Evolutionary conservation across 2,797 vertebrate genomes (phyloP), one percentile per base, ranked within the genome.

Genomic region (Tinamus major): DNA sequence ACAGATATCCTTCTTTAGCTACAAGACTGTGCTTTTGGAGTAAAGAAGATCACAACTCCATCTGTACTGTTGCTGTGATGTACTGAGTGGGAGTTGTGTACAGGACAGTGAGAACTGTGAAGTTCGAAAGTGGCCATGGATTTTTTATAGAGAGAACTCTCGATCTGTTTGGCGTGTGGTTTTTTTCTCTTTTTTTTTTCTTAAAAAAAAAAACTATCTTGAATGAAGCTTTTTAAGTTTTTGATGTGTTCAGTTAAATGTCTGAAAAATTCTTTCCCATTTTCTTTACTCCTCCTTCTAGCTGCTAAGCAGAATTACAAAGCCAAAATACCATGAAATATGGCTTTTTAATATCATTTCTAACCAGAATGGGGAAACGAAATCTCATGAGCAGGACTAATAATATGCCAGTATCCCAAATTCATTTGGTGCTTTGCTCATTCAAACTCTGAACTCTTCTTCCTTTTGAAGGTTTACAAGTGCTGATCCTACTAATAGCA

Each of bases 91-190:
- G 92, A 95, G 95, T 96, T 96, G 80, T 96, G 92, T 96, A 90
- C 92, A 96, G 94, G 95, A 96, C 94, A 96, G 95, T 96, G 95
- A 96, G 95, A 96, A 95, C 95, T 93, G 93, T 95, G 89, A 95
- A 93, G 93, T 93, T 96, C 19, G 44, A 94, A 96, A 96, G 92
- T 95, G 92, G 92, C 68, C 95, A 56, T 75, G 68, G 89, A 92
- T 96, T 91, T 94, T 76, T 95, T 93, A 95, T 94, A 90, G 92
- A 91, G 89, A 95, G 37, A 95, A 86, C 44, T 90, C 79, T 93
- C 0, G 61, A 95, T 85, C 67, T 90, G 74, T 21, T 92, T 64
- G 14, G 4, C 31, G 17, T 31, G 46, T 44, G 3, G 5, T 1
- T 33, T 17, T 53, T 39, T 35, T 15, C 12, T 7, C 4, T 24